Percentiles rank a stretch among this genome's conserved stretches.
Evolutionary conservation across 92 coral and sea anemone species (phyloP).

Genomic region (Porites rus): DNA sequence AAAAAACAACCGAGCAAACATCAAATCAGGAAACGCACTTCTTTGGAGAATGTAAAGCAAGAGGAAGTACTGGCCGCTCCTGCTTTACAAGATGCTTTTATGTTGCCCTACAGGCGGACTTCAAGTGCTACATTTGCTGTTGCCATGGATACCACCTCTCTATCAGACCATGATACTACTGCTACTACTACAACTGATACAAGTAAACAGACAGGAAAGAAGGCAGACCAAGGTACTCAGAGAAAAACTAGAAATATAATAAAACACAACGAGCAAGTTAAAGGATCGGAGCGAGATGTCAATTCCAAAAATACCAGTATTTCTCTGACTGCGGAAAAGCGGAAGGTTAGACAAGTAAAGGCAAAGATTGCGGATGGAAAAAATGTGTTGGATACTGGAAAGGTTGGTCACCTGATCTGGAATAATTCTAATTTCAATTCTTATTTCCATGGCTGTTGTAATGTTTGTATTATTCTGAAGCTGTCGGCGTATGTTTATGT

Average conservation of each 20-base stretch:
- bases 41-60: constrained; percentile 31
- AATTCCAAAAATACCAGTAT: constrained; percentile 32
- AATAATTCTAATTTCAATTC: background rate
- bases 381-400: background rate
- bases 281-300: background rate
- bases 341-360: constrained; percentile 3
- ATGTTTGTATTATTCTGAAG: too few species aligned
- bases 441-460: background rate
- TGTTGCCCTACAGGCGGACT: constrained; percentile 85
- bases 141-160: constrained; percentile 62
- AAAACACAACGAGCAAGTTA: background rate
- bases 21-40: constrained; percentile 27
- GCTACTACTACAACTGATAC: background rate
- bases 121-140: constrained; percentile 88
- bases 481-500: too few species aligned
- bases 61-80: constrained; percentile 1
- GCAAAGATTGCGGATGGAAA: background rate
- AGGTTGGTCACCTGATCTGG: constrained; percentile 5
- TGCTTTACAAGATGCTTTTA: constrained; percentile 76
- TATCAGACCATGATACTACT: background rate
- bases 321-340: constrained; percentile 23
- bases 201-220: constrained; percentile 25
- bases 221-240: constrained; percentile 1
- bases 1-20: constrained; percentile 27
- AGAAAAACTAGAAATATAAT: background rate